phyloP scores from a whole-genome alignment of 1,140 invertebrate genomes.

The Drosophila pectinifera region DNA sequence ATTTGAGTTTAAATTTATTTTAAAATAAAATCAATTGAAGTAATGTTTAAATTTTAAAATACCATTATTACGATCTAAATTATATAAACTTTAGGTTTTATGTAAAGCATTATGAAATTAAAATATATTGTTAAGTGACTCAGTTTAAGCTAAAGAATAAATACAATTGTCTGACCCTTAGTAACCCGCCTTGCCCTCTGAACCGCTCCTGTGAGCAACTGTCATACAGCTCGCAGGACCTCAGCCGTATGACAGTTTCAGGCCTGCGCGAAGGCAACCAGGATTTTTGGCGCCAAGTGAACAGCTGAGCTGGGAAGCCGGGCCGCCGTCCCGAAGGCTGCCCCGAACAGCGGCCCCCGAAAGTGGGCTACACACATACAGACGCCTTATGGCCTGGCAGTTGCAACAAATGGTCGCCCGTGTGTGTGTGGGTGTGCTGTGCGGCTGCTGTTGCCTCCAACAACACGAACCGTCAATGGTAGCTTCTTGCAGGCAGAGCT shows the following conservation, averaged over 20 bases:
- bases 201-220: conserved; percentile 42
- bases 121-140: no score
- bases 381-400: conserved; percentile 3
- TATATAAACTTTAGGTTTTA: no score
- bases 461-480: conserved; percentile 58
- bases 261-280: conserved; percentile 41
- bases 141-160: no score
- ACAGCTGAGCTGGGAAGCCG: conserved; percentile 58
- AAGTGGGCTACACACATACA: conserved; percentile 58
- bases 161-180: no score
- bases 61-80: no score
- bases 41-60: no score
- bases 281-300: conserved; percentile 73
- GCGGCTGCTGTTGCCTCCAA: conserved; percentile 29
- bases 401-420: conserved; percentile 50
- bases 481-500: conserved; percentile 73
- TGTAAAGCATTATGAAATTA: no score
- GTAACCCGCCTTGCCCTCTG: not conserved
- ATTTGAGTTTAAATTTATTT: no score
- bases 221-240: conserved; percentile 34
- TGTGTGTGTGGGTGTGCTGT: conserved; percentile 13
- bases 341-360: conserved; percentile 34
- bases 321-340: conserved; percentile 12
- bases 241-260: conserved; percentile 49
- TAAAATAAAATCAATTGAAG: no score